Percentiles rank a stretch among this genome's conserved stretches.
Conservation (phyloP, 2,113 vertebrate species). For the Furnarius figulus region DNA sequence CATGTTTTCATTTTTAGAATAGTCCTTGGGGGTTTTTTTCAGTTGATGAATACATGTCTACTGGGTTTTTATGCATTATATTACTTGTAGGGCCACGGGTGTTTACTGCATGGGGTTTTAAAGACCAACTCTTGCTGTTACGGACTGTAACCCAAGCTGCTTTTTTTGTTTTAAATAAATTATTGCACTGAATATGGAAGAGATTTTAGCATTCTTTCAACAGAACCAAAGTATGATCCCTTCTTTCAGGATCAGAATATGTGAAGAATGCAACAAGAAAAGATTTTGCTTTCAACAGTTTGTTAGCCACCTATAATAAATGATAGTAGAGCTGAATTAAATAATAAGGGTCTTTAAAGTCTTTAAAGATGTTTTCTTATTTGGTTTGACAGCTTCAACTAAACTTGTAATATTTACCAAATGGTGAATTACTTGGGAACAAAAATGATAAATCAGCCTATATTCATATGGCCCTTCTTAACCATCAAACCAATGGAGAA, state of each 20-base stretch:
- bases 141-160: not conserved
- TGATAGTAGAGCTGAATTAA: not conserved
- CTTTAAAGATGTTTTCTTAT: not conserved
- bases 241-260: not conserved
- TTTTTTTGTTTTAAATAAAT: not conserved
- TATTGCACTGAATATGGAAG: not conserved
- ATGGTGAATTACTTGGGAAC: not conserved
- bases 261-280: not conserved
- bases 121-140: not conserved
- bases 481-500: not conserved
- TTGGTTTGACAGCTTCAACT: not conserved
- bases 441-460: not conserved
- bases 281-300: not conserved
- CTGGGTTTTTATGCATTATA: not conserved
- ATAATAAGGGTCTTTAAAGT: not conserved
- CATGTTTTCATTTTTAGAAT: not conserved
- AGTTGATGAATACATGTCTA: not conserved
- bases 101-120: not conserved
- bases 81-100: not conserved
- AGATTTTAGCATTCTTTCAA: not conserved
- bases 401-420: not conserved
- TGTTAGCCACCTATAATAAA: not conserved
- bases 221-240: not conserved
- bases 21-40: not conserved
- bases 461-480: not conserved